Conservation (phyloP, 2,113 vertebrate species). For the Onychorhynchus coronatus region DNA sequence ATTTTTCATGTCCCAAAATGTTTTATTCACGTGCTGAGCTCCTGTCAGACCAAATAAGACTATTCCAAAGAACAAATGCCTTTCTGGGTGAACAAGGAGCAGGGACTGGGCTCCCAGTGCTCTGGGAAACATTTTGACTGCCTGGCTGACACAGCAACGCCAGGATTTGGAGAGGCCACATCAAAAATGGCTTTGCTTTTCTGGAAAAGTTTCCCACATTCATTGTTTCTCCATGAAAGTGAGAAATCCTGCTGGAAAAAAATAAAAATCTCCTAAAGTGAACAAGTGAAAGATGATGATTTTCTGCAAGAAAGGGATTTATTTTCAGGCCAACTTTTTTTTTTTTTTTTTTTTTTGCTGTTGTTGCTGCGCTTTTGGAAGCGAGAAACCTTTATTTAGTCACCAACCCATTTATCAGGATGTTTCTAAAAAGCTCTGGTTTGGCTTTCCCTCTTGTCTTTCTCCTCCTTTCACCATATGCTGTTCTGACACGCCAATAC, state of each 20-base stretch:
- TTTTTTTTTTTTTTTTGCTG: neutral
- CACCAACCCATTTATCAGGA: neutral
- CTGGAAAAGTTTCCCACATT: neutral
- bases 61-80: neutral
- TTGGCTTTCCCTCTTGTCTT: neutral
- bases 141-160: neutral
- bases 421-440: neutral
- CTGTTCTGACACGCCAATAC: conserved; percentile 1
- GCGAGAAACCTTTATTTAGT: neutral
- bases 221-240: neutral
- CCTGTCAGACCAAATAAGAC: conserved; percentile 8
- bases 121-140: rapidly evolving
- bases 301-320: neutral
- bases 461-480: neutral
- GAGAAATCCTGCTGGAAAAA: neutral
- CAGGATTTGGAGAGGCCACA: neutral
- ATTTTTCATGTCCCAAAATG: neutral
- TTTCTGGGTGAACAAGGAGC: neutral
- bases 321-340: neutral
- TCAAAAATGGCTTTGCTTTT: neutral
- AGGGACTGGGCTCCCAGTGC: neutral
- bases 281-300: neutral
- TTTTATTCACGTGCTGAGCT: neutral
- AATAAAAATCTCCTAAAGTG: neutral
- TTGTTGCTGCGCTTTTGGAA: neutral